Conservation (phyloP, 2,888 invertebrate genomes). For the Stenchaetothrips biformis region DNA sequence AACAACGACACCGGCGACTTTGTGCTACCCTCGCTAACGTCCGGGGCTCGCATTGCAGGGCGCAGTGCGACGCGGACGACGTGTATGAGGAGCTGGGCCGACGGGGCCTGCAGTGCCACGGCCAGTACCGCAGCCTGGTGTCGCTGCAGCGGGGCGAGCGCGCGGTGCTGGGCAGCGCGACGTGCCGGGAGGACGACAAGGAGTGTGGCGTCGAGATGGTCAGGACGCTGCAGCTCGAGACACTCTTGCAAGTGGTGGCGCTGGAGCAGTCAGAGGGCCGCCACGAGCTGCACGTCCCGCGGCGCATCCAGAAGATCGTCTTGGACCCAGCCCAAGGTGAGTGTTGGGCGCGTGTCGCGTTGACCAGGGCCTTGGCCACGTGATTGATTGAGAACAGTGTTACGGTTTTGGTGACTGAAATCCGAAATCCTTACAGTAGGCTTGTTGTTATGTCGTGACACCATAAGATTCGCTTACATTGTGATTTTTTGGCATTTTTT, state of each 20-base stretch:
- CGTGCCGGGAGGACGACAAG: neutral
- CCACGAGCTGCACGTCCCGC: neutral
- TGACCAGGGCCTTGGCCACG: no score
- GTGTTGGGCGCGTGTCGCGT: no score
- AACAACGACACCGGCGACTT: no score
- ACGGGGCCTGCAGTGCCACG: neutral
- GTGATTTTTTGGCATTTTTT: no score
- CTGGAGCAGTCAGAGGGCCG: neutral
- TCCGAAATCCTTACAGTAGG: no score
- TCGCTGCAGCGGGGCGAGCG: neutral
- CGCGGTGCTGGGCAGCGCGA: neutral
- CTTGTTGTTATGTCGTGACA: no score
- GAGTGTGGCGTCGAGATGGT: no score
- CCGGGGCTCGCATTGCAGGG: neutral
- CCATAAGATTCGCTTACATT: no score
- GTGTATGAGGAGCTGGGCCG: constrained; percentile 11
- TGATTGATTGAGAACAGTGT: no score
- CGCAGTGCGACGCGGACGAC: neutral
- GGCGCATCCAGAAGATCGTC: neutral
- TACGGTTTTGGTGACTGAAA: no score
- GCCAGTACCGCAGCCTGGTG: neutral
- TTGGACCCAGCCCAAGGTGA: neutral
- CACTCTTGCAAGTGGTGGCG: neutral
- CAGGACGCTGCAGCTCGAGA: neutral
- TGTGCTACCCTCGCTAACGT: no score